Evolutionary conservation across 2,888 invertebrate genomes (phyloP), one percentile per base, ranked within the genome.

Genomic region (Ichneumon xanthorius): DNA sequence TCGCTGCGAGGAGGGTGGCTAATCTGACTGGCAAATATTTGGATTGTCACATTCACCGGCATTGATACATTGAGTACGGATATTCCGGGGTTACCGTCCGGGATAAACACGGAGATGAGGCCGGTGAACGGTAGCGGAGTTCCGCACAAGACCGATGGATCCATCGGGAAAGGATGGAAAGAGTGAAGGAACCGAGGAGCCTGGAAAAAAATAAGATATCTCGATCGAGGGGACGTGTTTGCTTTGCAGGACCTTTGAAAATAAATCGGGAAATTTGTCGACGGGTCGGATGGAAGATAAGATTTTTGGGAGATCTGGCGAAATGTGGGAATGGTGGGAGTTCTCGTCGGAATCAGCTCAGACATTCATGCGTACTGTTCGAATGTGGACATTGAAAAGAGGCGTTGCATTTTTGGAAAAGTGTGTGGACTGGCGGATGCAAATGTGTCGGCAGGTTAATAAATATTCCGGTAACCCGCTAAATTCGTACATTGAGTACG

Each of bases 21-120:
- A 92, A 94, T 94, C 94, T 93, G 90, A 88, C 90, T 92, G 87
- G 91, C 93, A 94, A 94, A 94, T 94, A 94, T 94, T 94, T 94
- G 92, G 93, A 93, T 93, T 93, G 93, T 93, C 92, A 92, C 89
- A 91, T 92, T 92, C 90, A 90, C 76, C 88, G 91, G 91, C 90
- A 92, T 92, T 91, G 92, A 92, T 92, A 92, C 90, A 91, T 92
- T 89, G 90, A 92, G 92, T 91, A 90, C 82, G 87, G 85, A 80
- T 68, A 78, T 88, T 84, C 67, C 67, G 65, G 65, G 55, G 53
- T 76, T 86, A 67, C 68, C 72, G 84, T 83, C 53, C 37, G 50
- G 33, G 84, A 77, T 65, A 71, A 80, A 85, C 76, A 87, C 48
- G 70, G 58, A 85, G 86, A 86, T 77, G 82, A 79, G 85, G 87